Conservation (phyloP, 2,888 invertebrate species). For the Liopterus haemorrhoidalis region DNA sequence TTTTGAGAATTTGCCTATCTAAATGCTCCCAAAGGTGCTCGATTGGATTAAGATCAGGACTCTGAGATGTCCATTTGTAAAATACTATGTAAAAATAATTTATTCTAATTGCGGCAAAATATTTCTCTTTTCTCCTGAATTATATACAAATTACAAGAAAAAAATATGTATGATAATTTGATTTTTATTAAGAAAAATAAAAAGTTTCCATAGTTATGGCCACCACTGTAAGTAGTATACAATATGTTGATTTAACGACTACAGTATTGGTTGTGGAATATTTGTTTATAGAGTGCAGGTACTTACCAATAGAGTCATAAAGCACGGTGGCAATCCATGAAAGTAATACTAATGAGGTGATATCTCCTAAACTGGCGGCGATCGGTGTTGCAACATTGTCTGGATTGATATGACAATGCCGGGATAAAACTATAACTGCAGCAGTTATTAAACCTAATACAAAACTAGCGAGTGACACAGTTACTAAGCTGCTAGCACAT, state of each 20-base stretch:
- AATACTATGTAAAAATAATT: constrained; percentile 10
- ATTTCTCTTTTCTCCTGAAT: no score
- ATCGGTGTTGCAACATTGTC: constrained; percentile 78
- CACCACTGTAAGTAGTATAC: background rate
- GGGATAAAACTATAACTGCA: constrained; percentile 63
- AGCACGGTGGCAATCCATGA: constrained; percentile 55
- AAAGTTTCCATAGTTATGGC: no score
- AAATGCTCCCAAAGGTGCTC: no score
- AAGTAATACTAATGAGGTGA: constrained; percentile 60
- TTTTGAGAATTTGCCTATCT: no score
- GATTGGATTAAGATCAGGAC: no score
- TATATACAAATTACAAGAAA: no score
- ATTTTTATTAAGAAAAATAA: no score
- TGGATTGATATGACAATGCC: constrained; percentile 65
- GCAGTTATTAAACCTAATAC: constrained; percentile 66
- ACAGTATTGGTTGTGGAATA: background rate
- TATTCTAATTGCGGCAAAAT: no score
- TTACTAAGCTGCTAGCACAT: constrained; percentile 67
- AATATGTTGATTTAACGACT: constrained; percentile 2
- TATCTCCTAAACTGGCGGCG: constrained; percentile 74
- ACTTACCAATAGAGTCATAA: constrained; percentile 53
- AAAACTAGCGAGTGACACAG: constrained; percentile 70
- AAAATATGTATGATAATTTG: no score
- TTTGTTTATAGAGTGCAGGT: background rate
- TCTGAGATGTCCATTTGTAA: constrained; percentile 1